Evolutionary conservation across 2,797 vertebrate genomes (phyloP).

Genomic region (Crypturellus tataupa): DNA sequence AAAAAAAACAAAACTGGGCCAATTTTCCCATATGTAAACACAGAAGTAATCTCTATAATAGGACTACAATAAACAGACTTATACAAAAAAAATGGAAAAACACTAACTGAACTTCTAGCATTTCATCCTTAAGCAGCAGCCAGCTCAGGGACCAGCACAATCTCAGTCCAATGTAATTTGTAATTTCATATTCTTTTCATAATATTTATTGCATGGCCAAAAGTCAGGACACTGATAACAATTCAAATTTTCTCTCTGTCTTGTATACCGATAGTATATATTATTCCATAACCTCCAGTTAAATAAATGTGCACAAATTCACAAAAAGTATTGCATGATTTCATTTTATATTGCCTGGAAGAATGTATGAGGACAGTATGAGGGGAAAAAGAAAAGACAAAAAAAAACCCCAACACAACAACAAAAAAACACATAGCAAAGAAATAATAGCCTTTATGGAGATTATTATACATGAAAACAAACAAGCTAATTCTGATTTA

Average conservation of each 20-base stretch:
- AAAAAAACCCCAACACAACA: too few species aligned
- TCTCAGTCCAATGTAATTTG: neutral
- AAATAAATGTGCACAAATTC: neutral
- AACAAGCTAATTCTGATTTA: neutral
- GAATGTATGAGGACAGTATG: neutral
- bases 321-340: neutral
- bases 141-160: neutral
- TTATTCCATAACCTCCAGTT: neutral
- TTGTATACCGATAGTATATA: neutral
- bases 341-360: neutral
- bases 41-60: neutral
- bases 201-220: neutral
- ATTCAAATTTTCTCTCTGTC: neutral
- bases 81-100: neutral
- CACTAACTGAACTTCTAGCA: neutral
- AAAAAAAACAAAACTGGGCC: neutral
- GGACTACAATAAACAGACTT: neutral
- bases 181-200: neutral
- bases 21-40: neutral
- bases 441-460: neutral
- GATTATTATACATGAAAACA: neutral
- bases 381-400: too few species aligned
- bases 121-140: neutral
- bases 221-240: neutral
- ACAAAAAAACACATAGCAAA: neutral